phyloP scores from a whole-genome alignment of 2,888 invertebrate species.

The Acrocyrtus sp. region DNA sequence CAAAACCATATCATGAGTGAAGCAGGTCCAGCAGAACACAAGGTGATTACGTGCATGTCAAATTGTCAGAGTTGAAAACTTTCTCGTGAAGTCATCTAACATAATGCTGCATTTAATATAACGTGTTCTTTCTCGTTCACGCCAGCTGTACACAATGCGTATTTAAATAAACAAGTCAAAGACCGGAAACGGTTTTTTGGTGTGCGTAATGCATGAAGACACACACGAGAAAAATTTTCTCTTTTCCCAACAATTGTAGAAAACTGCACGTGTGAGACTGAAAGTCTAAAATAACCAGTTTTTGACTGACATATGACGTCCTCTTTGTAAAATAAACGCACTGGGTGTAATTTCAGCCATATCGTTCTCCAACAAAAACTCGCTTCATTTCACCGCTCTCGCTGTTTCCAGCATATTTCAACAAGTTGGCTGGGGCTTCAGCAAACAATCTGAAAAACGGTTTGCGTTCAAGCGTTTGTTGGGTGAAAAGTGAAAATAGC shows the following conservation, averaged over 20 bases:
- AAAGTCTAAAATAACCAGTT: neutral
- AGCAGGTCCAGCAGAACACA: neutral
- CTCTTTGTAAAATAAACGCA: neutral
- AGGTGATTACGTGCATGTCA: constrained; percentile 39
- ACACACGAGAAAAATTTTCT: too few relatives aligned
- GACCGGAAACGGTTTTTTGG: neutral
- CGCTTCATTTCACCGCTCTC: too few relatives aligned
- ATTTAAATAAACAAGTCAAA: neutral
- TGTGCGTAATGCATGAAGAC: too few relatives aligned
- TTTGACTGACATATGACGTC: neutral
- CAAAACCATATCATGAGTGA: neutral
- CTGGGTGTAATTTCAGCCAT: too few relatives aligned
- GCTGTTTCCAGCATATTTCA: too few relatives aligned
- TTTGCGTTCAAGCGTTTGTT: too few relatives aligned
- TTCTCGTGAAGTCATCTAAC: neutral
- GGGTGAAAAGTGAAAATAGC: constrained; percentile 8
- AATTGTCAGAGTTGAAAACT: constrained; percentile 42
- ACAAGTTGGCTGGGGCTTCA: constrained; percentile 19
- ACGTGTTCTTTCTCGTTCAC: neutral
- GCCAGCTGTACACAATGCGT: neutral
- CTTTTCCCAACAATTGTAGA: too few relatives aligned
- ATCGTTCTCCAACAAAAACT: too few relatives aligned
- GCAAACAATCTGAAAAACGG: neutral
- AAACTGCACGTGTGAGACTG: neutral
- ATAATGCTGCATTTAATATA: neutral